Base-by-base conservation (phyloP, 2,888 invertebrate species). In the Diplazon laetatorius region DNA sequence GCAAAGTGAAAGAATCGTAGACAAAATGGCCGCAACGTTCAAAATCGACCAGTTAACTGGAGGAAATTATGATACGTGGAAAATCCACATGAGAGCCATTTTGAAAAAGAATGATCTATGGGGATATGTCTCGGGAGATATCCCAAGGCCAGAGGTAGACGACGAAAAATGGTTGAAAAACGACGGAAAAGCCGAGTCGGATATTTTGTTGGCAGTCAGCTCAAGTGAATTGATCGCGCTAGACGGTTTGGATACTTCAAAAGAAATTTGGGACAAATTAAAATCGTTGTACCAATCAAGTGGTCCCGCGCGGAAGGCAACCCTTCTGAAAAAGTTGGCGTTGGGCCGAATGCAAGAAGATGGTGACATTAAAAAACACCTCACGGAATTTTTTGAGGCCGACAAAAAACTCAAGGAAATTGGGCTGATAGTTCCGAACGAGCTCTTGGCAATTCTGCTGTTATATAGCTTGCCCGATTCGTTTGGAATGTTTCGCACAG, bases 51-150 rank as follows among this genome's bases (percentile, higher is more conserved):
- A 6, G 14, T 37, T 60, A 42, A 52, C 62, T 25, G 52, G 63
- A 5, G 75, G 77, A 1, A 80, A 82, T 62, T 82, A 77, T 18
- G 80, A 74, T 35, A 78, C 80, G 1, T 81, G 82, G 78, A 73
- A 72, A 35, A 65, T 80, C 2, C 78, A 80, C 30, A 78, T 78
- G 25, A 20, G 76, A 18, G 80, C 77, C 10, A 59, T 82, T 12
- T 68, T 81, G 10, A 81, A 71, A 16, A 80, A 80, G 50, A 83
- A 82, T 65, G 78, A 82, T 44, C 30, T 77, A 20, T 82, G 80
- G 82, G 80, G 66, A 18, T 82, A 82, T 30, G 80, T 80, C 12
- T 44, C 46, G 4, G 18, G 46, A 30, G 46, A 46, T 1, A 0
- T 46, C 16, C 46, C 16, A 18, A 46, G 18, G 14, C 46, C 46